Evolutionary conservation across 2,113 vertebrate species (phyloP).

Genomic region (Mastomys coucha): DNA sequence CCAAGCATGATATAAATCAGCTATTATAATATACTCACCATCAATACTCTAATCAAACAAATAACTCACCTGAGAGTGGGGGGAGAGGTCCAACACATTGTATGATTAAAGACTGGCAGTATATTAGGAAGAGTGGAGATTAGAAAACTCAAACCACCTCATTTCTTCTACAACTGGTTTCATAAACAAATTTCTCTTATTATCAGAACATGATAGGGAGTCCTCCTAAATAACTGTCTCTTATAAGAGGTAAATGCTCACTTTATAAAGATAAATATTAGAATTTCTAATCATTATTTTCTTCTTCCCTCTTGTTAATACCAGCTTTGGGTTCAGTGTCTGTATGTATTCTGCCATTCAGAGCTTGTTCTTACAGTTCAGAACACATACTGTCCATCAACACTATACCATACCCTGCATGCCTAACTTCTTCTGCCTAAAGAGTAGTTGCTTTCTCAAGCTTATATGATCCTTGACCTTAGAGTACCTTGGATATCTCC

Average conservation of each 20-base stretch:
- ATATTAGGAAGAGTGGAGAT: background rate
- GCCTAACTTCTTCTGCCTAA: background rate
- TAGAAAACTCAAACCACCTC: constrained; percentile 40
- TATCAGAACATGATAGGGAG: background rate
- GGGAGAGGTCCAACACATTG: constrained; percentile 5
- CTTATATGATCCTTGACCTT: no score
- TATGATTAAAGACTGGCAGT: background rate
- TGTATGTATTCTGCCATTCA: constrained; percentile 15
- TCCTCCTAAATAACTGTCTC: constrained; percentile 50
- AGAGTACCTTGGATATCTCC: background rate
- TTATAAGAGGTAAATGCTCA: constrained; percentile 59
- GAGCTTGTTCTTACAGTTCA: background rate
- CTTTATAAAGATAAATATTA: constrained; percentile 51
- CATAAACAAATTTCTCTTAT: constrained; percentile 49
- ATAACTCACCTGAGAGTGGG: constrained; percentile 3
- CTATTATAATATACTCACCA: constrained; percentile 40
- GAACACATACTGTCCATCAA: constrained; percentile 20
- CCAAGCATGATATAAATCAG: constrained; percentile 25
- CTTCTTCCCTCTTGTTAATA: background rate
- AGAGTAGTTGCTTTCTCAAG: background rate
- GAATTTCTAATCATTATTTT: constrained; percentile 33
- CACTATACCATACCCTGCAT: background rate
- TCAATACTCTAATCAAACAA: constrained; percentile 48
- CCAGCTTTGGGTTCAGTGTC: constrained; percentile 18
- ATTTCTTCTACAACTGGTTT: constrained; percentile 64